Base-by-base conservation (phyloP, 2,113 vertebrate species). In the Nestor notabilis region DNA sequence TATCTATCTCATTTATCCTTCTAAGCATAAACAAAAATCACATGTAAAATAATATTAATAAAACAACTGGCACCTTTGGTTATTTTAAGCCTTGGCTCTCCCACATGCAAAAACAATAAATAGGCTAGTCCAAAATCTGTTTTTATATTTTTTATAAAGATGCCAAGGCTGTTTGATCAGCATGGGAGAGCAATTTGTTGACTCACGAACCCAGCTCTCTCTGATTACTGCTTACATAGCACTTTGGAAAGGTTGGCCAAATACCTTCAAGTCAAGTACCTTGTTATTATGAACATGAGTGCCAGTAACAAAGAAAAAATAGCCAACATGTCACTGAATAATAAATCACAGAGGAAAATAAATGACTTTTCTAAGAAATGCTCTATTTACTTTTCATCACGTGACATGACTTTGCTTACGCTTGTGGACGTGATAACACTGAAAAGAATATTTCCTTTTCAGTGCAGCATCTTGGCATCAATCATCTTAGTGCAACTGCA, bases 101-200 rank as follows among this genome's bases (percentile, higher is more conserved):
- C 96, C 95, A 96, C 95, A 97, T 85, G 66, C 87, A 97, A 95
- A 97, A 76, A 78, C 41, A 95, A 92, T 94, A 95, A 96, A 91
- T 94, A 90, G 76, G 64, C 83, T 87, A 78, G 81, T 78, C 47
- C 90, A 97, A 96, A 96, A 93, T 88, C 83, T 93, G 91, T 19
- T 78, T 95, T 96, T 92, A 31, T 70, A 11, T 58, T 95, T 92
- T 97, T 88, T 61, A 95, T 83, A 84, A 93, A 90, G 77, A 96
- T 78, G 83, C 88, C 95, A 96, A 69, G 74, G 43, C 60, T 52
- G 49, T 94, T 97, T 96, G 92, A 97, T 97, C 88, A 93, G 79
- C 88, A 63, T 78, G 75, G 87, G 87, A 94, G 94, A 97, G 93
- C 92, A 91, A 95, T 96, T 97, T 90, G 70, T 92, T 94, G 92